Conservation (phyloP, 2,888 invertebrate genomes). For the Rhopalosiphum nymphaeae region DNA sequence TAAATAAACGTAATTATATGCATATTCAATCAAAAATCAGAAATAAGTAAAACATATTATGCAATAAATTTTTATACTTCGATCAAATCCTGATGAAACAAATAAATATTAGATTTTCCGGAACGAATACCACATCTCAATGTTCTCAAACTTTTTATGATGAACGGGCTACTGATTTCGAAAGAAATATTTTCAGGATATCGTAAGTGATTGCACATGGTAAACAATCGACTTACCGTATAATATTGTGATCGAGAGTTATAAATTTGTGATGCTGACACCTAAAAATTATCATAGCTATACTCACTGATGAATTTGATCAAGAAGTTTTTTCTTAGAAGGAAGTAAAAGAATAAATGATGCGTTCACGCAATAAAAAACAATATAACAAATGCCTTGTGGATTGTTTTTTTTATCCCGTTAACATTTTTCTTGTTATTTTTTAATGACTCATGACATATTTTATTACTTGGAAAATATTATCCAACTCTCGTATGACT, state of each 20-base stretch:
- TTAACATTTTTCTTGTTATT: not conserved
- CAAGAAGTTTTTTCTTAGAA: not conserved
- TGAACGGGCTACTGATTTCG: not conserved
- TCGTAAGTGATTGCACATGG: slow-evolving; percentile 26
- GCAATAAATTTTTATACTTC: slow-evolving; percentile 6
- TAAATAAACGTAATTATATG: not conserved
- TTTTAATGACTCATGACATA: slow-evolving; percentile 29
- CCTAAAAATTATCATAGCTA: slow-evolving; percentile 10
- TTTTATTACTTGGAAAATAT: slow-evolving; percentile 52
- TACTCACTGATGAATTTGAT: not conserved
- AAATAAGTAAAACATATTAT: not conserved
- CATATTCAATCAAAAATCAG: not conserved
- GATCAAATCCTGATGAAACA: slow-evolving; percentile 44
- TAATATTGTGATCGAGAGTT: not conserved
- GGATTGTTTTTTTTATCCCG: not conserved
- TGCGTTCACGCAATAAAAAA: not conserved
- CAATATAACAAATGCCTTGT: not conserved
- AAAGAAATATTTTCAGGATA: slow-evolving; percentile 26
- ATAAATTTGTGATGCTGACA: not conserved
- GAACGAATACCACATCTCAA: slow-evolving; percentile 27
- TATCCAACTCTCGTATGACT: slow-evolving; percentile 15
- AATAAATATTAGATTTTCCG: not conserved
- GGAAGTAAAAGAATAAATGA: slow-evolving; percentile 17
- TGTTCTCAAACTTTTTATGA: not conserved
- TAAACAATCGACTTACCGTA: slow-evolving; percentile 20